A percentile compares a stretch with the other conserved stretches of the same genome.
These are phyloP conservation scores for fruit fly (Drosophila melanogaster) DNA, from an alignment of 1,140 invertebrate genomes.

Conservation along the genomic window Release_6_plus_ISO1_MT NT_037436.4:3249001-3249500, in stretches of 20 bases:
- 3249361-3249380: constrained; percentile 63
- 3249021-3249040: no score
- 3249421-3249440: constrained; percentile 69
- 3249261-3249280: constrained; percentile 38
- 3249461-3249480: neutral
- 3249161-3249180: constrained; percentile 62
- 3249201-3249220: constrained; percentile 18
- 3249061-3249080: constrained; percentile 3
- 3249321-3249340: constrained; percentile 82
- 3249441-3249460: neutral
- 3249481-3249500: constrained; percentile 7
- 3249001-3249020: neutral
- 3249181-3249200: constrained; percentile 28
- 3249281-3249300: constrained; percentile 40
- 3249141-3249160: constrained; percentile 15
- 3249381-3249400: constrained; percentile 63
- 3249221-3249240: constrained; percentile 62
- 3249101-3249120: constrained; percentile 30
- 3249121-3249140: constrained; percentile 65
- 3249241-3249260: constrained; percentile 63
- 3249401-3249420: constrained; percentile 81
- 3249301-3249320: constrained; percentile 69
- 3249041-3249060: constrained; percentile 6
- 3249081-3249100: neutral
- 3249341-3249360: constrained; percentile 70